A percentile compares a stretch with the other conserved stretches of the same genome.
Evolutionary conservation across 1,140 invertebrate genomes (phyloP).

Genomic region (Heliothis virescens): DNA sequence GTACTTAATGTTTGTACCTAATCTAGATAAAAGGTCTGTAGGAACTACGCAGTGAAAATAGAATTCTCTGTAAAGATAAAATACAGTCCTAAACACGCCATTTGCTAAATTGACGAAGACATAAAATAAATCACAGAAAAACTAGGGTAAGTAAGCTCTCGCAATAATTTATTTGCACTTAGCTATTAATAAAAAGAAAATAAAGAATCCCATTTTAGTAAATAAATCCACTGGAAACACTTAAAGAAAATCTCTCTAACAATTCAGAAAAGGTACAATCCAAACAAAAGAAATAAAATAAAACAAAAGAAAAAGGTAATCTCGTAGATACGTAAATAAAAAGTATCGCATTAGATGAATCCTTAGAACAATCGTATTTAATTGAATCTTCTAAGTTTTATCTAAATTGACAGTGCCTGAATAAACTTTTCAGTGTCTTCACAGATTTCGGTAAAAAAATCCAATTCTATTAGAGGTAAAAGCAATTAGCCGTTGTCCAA

Average conservation of each 20-base stretch:
- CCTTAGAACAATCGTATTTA: slow-evolving; percentile 2
- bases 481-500: slow-evolving; percentile 28
- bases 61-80: too few species aligned
- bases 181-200: too few species aligned
- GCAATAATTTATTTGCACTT: too few species aligned
- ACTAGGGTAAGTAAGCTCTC: too few species aligned
- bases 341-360: slow-evolving; percentile 1
- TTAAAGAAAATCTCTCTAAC: too few species aligned
- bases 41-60: too few species aligned
- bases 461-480: slow-evolving; percentile 19
- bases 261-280: background rate
- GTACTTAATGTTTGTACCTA: too few species aligned
- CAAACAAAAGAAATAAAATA: background rate
- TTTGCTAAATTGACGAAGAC: slow-evolving; percentile 46
- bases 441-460: slow-evolving; percentile 27
- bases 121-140: slow-evolving; percentile 20
- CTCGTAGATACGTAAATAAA: background rate
- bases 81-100: too few species aligned
- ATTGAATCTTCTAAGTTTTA: background rate
- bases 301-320: background rate
- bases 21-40: too few species aligned
- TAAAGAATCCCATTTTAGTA: too few species aligned
- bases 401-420: slow-evolving; percentile 2
- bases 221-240: too few species aligned
- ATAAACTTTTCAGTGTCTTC: slow-evolving; percentile 6